A percentile compares a stretch with the other conserved stretches of the same genome.
Conservation (phyloP, 2,113 vertebrate genomes). For the Apus apus region DNA sequence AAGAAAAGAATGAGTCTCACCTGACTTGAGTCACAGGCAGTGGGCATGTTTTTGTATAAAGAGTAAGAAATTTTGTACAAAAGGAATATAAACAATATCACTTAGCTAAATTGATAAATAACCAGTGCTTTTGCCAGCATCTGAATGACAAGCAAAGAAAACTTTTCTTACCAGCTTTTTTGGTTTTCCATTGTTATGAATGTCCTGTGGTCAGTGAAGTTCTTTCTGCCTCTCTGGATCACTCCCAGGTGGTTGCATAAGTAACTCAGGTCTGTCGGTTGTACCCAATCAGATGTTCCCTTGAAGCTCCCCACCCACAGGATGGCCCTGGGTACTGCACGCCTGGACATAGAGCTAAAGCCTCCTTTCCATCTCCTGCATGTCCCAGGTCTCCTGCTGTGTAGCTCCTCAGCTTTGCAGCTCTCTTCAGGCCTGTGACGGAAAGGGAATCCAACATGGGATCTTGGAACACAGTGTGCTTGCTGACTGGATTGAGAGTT, state of each 20-base stretch:
- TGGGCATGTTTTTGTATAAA: not conserved
- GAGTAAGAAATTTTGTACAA: not conserved
- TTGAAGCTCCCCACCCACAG: not conserved
- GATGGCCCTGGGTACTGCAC: not conserved
- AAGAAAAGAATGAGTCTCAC: not conserved
- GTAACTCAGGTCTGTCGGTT: accelerated
- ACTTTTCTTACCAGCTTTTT: not conserved
- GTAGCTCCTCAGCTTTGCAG: not conserved
- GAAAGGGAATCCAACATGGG: not conserved
- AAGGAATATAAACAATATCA: not conserved
- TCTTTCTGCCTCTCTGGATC: not conserved
- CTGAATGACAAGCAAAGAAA: not conserved
- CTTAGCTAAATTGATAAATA: not conserved
- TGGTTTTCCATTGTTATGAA: not conserved
- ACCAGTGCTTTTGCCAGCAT: not conserved
- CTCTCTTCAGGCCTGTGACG: not conserved
- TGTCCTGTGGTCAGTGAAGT: not conserved
- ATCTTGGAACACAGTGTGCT: not conserved
- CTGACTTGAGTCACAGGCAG: not conserved
- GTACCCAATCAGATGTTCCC: no score
- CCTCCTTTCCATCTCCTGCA: not conserved
- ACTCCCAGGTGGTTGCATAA: not conserved
- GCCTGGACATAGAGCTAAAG: not conserved
- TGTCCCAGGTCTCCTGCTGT: not conserved
- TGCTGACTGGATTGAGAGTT: not conserved